phyloP scores from a whole-genome alignment of 2,888 invertebrate species.

The Andricus quercusramuli region DNA sequence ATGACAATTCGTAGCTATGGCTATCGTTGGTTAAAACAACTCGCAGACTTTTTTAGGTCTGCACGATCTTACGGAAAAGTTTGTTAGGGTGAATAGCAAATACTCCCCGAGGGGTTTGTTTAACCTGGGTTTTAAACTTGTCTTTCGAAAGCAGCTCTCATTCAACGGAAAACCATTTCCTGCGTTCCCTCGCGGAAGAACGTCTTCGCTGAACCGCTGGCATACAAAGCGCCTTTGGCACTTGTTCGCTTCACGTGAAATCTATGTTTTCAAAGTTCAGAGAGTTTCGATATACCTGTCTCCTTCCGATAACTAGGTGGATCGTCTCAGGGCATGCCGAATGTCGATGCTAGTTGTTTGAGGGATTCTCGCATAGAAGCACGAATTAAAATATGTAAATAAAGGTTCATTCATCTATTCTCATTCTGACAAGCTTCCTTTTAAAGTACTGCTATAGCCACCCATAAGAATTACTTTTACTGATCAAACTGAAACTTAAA shows the following conservation, averaged over 20 bases:
- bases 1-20: not conserved
- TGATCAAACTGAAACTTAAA: too few species aligned
- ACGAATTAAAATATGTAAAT: not conserved
- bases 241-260: slow-evolving; percentile 34
- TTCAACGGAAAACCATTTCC: slow-evolving; percentile 52
- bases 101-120: slow-evolving; percentile 57
- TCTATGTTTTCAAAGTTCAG: slow-evolving; percentile 43
- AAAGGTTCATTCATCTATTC: too few species aligned
- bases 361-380: not conserved
- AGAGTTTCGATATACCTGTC: slow-evolving; percentile 28
- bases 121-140: slow-evolving; percentile 53
- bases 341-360: not conserved
- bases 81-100: slow-evolving; percentile 23
- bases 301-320: not conserved
- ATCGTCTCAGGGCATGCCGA: not conserved
- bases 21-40: not conserved
- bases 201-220: slow-evolving; percentile 23
- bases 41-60: not conserved
- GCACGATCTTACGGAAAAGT: not conserved
- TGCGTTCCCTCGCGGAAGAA: slow-evolving; percentile 45
- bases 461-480: too few species aligned
- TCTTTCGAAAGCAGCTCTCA: slow-evolving; percentile 53
- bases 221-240: slow-evolving; percentile 44
- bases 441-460: too few species aligned
- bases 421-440: too few species aligned